Base-by-base conservation (phyloP, 2,797 vertebrate genomes). In the Naso thynnoides region DNA sequence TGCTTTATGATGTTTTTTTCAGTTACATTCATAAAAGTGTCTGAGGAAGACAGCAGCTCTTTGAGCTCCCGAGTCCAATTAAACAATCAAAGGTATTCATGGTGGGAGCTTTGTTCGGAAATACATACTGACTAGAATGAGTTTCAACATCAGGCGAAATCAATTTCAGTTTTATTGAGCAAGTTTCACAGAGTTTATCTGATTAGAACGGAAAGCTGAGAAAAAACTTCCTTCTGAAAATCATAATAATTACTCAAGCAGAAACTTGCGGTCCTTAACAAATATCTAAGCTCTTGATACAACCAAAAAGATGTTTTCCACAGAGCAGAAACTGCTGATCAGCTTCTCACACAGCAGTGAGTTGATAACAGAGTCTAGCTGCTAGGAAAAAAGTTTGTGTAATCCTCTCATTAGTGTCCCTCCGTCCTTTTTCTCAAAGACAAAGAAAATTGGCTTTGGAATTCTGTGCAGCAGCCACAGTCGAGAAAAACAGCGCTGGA, bases 361-460 rank as follows among this genome's bases (percentile, higher is more conserved):
- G 36, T 53, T 10, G 36, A 59, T 2, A 1, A 45, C 50, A 66
- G 33, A 36, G 36, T 73, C 70, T 45, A 38, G 41, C 53, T 45
- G 48, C 36, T 48, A 56, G 7, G 31, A 29, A 49, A 42, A 48
- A 52, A 60, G 63, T 88, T 80, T 50, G 55, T 61, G 39, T 71
- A 80, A 79, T 82, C 60, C 60, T 70, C 50, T 82, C 59, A 73
- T 84, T 74, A 75, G 73, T 61, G 48, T 60, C 29, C 75, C 76
- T 60, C 65, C 52, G 65, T 79, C 55, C 52, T 45, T 65, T 52
- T 65, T 54, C 52, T 84, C 60, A 81, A 87, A 90, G 76, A 86
- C 81, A 78, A 70, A 84, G 64, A 72, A 69, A 81, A 73, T 63
- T 65, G 68, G 52, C 55, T 77, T 84, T 65, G 58, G 33, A 77